Percentiles rank a stretch among this genome's conserved stretches.
Conservation (phyloP, 2,888 invertebrate genomes). For the Spisula solida region DNA sequence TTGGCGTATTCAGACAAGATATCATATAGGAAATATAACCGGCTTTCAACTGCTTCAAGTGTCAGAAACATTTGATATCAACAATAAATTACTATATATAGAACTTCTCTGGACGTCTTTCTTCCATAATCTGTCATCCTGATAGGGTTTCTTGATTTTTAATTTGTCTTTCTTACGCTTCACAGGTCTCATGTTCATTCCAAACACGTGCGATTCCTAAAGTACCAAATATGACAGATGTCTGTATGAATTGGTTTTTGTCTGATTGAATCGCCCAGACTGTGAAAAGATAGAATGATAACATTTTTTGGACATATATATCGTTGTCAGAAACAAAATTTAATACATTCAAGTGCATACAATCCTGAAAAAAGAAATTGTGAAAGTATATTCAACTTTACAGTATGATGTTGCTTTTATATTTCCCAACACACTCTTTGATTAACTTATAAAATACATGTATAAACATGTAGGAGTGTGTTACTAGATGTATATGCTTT, state of each 20-base stretch:
- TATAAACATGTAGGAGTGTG: too few species aligned
- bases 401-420: too few species aligned
- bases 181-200: background rate
- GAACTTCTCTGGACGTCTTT: background rate
- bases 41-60: background rate
- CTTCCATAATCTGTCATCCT: background rate
- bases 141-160: background rate
- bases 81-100: conserved; percentile 9
- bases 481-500: too few species aligned
- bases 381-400: too few species aligned
- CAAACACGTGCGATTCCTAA: too few species aligned
- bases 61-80: conserved; percentile 1
- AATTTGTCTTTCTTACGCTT: background rate
- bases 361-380: too few species aligned
- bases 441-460: too few species aligned
- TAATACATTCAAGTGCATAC: too few species aligned
- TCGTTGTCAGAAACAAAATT: background rate
- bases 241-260: background rate
- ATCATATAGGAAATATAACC: background rate
- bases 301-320: background rate
- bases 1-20: background rate
- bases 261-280: background rate
- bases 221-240: background rate
- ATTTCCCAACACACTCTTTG: too few species aligned
- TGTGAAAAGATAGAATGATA: background rate